phyloP scores from a whole-genome alignment of 2,888 invertebrate species.

The Plebejus melissa region DNA sequence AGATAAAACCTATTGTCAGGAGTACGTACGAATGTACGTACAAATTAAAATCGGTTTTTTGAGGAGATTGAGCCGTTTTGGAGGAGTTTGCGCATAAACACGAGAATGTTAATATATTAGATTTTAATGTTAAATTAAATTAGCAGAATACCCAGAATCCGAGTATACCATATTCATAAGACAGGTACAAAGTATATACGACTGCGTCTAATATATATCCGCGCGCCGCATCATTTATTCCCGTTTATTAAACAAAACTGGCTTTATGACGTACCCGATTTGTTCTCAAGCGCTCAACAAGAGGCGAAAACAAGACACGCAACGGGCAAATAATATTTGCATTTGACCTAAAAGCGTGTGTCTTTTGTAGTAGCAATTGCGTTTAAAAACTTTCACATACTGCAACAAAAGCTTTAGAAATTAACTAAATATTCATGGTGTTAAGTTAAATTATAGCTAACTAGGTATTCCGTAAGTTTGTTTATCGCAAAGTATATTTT shows the following conservation, averaged over 20 bases:
- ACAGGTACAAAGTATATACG: slow-evolving; percentile 43
- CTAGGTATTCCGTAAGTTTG: not conserved
- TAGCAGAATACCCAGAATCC: not conserved
- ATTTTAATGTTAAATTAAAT: not conserved
- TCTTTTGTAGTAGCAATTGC: slow-evolving; percentile 48
- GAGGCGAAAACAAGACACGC: slow-evolving; percentile 60
- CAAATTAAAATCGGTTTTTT: no score
- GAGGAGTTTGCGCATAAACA: no score
- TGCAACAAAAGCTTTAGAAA: slow-evolving; percentile 18
- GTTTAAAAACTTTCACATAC: slow-evolving; percentile 34
- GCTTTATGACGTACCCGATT: slow-evolving; percentile 66
- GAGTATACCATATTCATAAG: not conserved
- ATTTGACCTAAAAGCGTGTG: slow-evolving; percentile 66
- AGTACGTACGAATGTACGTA: no score
- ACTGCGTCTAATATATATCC: slow-evolving; percentile 48
- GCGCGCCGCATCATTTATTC: slow-evolving; percentile 57
- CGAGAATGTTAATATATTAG: no score
- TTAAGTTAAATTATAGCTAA: not conserved
- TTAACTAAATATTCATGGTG: not conserved
- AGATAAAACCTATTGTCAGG: no score
- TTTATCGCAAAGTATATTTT: no score
- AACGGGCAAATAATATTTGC: slow-evolving; percentile 68
- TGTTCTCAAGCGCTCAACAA: slow-evolving; percentile 58
- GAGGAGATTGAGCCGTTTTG: no score
- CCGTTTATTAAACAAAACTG: slow-evolving; percentile 66